A percentile compares a stretch with the other conserved stretches of the same genome.
These are phyloP conservation scores for Pogonomyrmex californicus DNA, from an alignment of 1,140 invertebrate species.

Conservation along the genomic window DNA sequence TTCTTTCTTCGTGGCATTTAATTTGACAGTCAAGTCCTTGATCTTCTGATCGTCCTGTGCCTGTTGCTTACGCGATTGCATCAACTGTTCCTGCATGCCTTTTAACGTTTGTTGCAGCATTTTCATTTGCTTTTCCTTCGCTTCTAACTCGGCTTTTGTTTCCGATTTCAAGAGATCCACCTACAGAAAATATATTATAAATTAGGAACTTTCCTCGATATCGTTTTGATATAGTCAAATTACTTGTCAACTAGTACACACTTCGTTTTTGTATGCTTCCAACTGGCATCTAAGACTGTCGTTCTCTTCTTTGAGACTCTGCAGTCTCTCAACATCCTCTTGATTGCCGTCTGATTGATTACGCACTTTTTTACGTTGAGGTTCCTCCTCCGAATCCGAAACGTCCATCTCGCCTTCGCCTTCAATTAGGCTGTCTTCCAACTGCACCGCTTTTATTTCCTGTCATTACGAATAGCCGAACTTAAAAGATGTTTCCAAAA, in stretches of 20 bases:
- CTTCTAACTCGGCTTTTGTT: conserved; percentile 89
- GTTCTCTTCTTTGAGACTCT: conserved; percentile 92
- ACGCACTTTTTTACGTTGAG: conserved; percentile 86
- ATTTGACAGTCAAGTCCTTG: conserved; percentile 88
- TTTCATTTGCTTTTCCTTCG: conserved; percentile 92
- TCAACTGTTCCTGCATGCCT: conserved; percentile 92
- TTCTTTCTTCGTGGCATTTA: conserved; percentile 84
- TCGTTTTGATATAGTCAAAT: neutral
- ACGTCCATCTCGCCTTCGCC: conserved; percentile 94
- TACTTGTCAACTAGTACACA: conserved; percentile 75
- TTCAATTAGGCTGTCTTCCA: conserved; percentile 91
- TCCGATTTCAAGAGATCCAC: conserved; percentile 90
- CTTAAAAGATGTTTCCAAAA: conserved; percentile 7
- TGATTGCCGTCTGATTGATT: conserved; percentile 78
- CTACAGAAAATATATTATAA: conserved; percentile 73
- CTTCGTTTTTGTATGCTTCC: conserved; percentile 98
- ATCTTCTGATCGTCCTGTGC: conserved; percentile 89
- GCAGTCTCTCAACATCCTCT: conserved; percentile 82
- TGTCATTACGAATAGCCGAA: conserved; percentile 79
- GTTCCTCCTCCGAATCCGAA: conserved; percentile 91
- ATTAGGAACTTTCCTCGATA: neutral
- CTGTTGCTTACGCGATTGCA: conserved; percentile 89
- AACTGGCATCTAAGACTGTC: conserved; percentile 96
- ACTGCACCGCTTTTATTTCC: conserved; percentile 93
- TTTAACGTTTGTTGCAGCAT: conserved; percentile 92